Percentiles rank a stretch among this genome's conserved stretches.
phyloP scores from a whole-genome alignment of 1,140 invertebrate genomes.

The Carposina sasakii region DNA sequence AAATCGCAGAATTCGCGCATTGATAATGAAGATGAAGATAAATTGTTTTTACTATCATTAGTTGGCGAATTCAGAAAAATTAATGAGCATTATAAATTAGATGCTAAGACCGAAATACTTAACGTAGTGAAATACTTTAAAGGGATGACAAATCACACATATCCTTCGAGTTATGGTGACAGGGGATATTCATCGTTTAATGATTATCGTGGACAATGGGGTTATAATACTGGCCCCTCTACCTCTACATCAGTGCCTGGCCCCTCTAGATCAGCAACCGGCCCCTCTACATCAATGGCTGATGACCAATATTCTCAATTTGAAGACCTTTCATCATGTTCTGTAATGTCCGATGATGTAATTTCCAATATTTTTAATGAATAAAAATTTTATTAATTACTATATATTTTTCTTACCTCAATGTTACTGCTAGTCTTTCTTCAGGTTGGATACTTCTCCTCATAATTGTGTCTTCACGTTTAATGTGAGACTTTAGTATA shows the following conservation, averaged over 20 bases:
- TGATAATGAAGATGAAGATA: constrained; percentile 24
- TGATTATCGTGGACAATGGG: constrained; percentile 21
- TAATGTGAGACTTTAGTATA: no score
- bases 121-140: constrained; percentile 29
- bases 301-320: constrained; percentile 11
- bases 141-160: constrained; percentile 25
- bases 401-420: constrained; percentile 22
- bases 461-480: no score
- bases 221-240: constrained; percentile 15
- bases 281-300: constrained; percentile 8
- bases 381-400: constrained; percentile 17
- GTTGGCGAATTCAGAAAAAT: constrained; percentile 23
- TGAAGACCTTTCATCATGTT: constrained; percentile 11
- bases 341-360: constrained; percentile 11
- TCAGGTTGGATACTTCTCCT: no score
- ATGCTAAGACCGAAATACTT: constrained; percentile 25
- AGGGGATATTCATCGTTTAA: constrained; percentile 22
- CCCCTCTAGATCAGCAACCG: no score
- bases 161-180: constrained; percentile 22
- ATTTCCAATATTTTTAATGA: constrained; percentile 21
- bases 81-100: constrained; percentile 23
- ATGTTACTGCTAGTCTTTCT: constrained; percentile 22
- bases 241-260: constrained; percentile 12
- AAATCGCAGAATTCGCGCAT: constrained; percentile 19
- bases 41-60: constrained; percentile 25